Base-by-base conservation (phyloP, 2,797 vertebrate genomes). In the Phaenicophaeus curvirostris region DNA sequence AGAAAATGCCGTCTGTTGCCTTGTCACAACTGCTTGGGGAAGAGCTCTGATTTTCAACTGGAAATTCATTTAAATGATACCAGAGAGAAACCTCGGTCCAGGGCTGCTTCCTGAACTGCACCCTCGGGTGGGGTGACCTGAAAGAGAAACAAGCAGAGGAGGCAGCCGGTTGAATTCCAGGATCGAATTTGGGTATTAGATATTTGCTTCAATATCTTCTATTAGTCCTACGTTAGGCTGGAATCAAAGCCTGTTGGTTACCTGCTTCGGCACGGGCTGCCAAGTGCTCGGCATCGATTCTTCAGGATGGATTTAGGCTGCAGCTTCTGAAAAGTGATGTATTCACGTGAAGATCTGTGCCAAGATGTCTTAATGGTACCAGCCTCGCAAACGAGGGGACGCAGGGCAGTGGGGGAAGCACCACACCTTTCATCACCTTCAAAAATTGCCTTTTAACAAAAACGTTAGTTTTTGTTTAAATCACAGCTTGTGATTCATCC, bases 1-100 rank as follows among this genome's bases (percentile, higher is more conserved):
- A 95, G 94, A 96, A 95, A 96, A 51, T 5, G 42, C 91, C 28
- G 5, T 92, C 95, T 96, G 89, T 90, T 95, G 85, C 20, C 94
- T 92, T 93, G 94, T 96, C 94, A 82, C 85, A 86, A 28, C 79
- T 53, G 13, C 91, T 94, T n/a, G 74, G 74, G 80, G 8, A 73
- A 33, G 85, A 37, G 69, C 28, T 90, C 74, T 69, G 93, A 90
- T 91, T 68, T 61, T 28, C 16, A 67, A 61, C 58, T 8, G 41
- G 23, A 54, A 62, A 83, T 83, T 61, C 30, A 73, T 77, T 83
- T 33, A 20, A 65, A 20, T 12, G 2, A 85, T 69, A 65, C 65
- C 1, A 1, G 44, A 89, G 50, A 61, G 0, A 31, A 19, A 80
- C 62, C 50, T 54, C 28, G 23, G 25, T 53, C 55, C 77, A 35